Evolutionary conservation across 2,888 invertebrate species (phyloP), one percentile per base, ranked within the genome.

Genomic region (Autographa pulchrina): DNA sequence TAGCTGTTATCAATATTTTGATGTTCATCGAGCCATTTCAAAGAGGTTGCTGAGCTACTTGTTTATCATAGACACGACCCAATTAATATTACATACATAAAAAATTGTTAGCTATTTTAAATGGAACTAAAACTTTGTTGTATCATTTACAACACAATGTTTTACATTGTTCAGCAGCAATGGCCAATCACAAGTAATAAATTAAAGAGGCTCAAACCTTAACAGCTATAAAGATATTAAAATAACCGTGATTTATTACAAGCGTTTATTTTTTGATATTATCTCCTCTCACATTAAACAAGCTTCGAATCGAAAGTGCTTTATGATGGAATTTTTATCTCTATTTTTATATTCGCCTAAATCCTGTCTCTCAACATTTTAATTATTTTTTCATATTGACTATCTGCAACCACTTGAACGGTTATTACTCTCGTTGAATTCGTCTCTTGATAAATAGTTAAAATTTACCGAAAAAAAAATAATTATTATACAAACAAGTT

Each of bases 401-500:
- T n/a, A 18, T 52, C 8, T 18, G 54, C 18, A 25, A 14, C 4
- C 25, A 25, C 54, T 25, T 54, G 20, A 20, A 54, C 20, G 54
- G 54, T 54, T 48, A 48, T 13, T 20, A 56, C 25, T 56, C 20
- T 56, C 1, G 54, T 56, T 25, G 4, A 20, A 25, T 56, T 56
- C 13, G 54, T 25, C 54, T 56, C 20, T 56, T 13, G 20, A 56
- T n/a, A 48, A 48, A n/a, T 48, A 8, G 1, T 25, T 25, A 6
- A n/a, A 48, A n/a, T 48, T 48, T 6, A 7, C 7, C n/a, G n/a
- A 7, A 48, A 16, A 7, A 6, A 48, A n/a, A 0, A 48, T 16
- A n/a, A n/a, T 48, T n/a, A n/a, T n/a, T 48, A 7, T 8, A n/a
- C n/a, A 62, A 43, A 61, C 56, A n/a, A 62, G 62, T 35, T 62